Base-by-base conservation (phyloP, 2,888 invertebrate species). In the Merodon equestris region DNA sequence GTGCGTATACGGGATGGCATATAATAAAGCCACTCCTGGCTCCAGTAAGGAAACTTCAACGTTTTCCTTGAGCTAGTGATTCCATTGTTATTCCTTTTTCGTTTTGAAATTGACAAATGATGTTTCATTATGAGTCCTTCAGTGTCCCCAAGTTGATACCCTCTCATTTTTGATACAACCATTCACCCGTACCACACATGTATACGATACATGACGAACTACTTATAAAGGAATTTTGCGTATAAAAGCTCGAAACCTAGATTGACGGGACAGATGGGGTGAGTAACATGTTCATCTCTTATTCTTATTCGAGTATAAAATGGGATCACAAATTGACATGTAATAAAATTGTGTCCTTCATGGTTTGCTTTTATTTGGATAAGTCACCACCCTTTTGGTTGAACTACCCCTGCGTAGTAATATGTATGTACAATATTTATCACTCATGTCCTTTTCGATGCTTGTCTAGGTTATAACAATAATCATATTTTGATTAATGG, bases 41-140 rank as follows among this genome's bases (percentile, higher is more conserved):
- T 47, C 50, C 51, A 50, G 15, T 45, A n/a, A 45, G 51, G 36
- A 54, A 66, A 71, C 44, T 76, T 61, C 18, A 72, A 53, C 56
- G 56, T 57, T 63, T 61, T 60, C 63, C 68, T 68, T 40, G 47
- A 63, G 77, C 63, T 68, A 58, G 63, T 68, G 67, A 70, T 74
- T 74, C 67, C 70, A 74, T 81, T 81, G 79, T 74, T 74, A 81
- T 74, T 74, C 74, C 54, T 70, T 74, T 70, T 74, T 70, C 74
- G 74, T 74, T 74, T 68, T 70, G 74, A 81, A 75, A 81, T 81
- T 81, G 79, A 81, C 79, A 81, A 81, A 81, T 81, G 79, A 81
- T 81, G 74, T 74, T 81, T 81, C 79, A 81, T 81, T 74, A 81
- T 61, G 74, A 73, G 77, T 73, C 63, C 67, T 63, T 73, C 53